Percentiles rank a stretch among this genome's conserved stretches.
Evolutionary conservation across 2,797 vertebrate species (phyloP).

Genomic region (Corythornis leucogaster): DNA sequence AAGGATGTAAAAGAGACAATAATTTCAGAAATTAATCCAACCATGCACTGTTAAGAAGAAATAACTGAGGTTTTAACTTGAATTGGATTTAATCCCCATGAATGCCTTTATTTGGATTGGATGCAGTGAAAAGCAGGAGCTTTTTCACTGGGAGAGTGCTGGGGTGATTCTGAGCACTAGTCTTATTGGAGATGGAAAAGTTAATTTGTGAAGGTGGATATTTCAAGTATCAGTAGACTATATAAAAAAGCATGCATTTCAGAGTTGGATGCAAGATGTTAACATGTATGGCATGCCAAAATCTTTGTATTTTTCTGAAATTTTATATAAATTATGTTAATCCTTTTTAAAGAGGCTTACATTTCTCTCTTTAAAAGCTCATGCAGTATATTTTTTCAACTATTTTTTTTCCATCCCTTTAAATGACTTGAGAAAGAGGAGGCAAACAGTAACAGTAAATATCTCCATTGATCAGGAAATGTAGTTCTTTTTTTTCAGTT

Average conservation of each 20-base stretch:
- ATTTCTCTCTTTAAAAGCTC: not conserved
- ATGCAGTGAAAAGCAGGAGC: not conserved
- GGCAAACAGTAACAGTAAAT: not conserved
- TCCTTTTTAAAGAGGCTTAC: not conserved
- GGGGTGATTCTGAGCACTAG: not conserved
- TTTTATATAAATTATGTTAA: not conserved
- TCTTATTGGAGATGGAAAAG: not conserved
- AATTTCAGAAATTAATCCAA: not conserved
- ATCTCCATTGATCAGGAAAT: not conserved
- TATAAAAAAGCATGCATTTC: not conserved
- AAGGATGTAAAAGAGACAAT: not conserved
- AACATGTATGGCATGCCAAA: not conserved
- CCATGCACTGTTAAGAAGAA: not conserved
- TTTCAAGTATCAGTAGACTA: not conserved
- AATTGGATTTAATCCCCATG: not conserved
- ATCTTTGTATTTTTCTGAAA: not conserved
- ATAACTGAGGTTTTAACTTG: not conserved
- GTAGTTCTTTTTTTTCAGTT: not conserved
- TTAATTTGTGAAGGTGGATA: not conserved
- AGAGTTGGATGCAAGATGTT: not conserved
- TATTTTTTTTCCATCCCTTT: not conserved
- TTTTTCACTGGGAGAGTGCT: not conserved
- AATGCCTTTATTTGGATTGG: not conserved
- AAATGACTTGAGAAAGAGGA: not conserved
- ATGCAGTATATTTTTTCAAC: not conserved